Conservation (phyloP, 2,888 invertebrate species). For the Ichneumoninae sp. region DNA sequence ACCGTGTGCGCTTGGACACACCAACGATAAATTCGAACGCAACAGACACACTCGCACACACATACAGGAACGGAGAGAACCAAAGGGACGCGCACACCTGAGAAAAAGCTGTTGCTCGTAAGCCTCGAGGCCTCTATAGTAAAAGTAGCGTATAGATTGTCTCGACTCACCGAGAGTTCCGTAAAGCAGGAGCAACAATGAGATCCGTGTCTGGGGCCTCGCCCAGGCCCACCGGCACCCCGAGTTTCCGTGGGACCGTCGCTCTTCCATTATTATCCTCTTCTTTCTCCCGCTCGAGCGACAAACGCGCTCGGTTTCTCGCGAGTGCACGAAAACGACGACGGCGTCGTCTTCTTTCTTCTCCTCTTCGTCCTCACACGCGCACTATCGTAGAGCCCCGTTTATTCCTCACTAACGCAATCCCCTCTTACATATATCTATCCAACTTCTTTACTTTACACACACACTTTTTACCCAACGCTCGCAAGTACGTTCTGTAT, state of each 20-base stretch:
- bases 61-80: constrained; percentile 28
- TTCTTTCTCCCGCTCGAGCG: constrained; percentile 40
- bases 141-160: constrained; percentile 45
- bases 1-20: constrained; percentile 11
- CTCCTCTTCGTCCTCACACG: constrained; percentile 11
- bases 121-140: constrained; percentile 13
- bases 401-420: constrained; percentile 7
- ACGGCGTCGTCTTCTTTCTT: constrained; percentile 49
- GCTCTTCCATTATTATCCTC: constrained; percentile 53
- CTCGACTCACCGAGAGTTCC: constrained; percentile 79
- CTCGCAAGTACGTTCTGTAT: constrained; percentile 33
- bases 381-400: constrained; percentile 17
- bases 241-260: constrained; percentile 62
- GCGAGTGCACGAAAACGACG: constrained; percentile 45
- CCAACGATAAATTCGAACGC: constrained; percentile 8
- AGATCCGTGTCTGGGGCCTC: constrained; percentile 71
- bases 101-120: constrained; percentile 30
- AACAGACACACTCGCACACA: constrained; percentile 19
- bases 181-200: constrained; percentile 73
- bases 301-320: constrained; percentile 38
- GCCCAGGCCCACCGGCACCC: constrained; percentile 69
- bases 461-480: constrained; percentile 4
- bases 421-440: background rate
- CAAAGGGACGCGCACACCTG: constrained; percentile 16
- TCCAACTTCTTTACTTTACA: constrained; percentile 7